phyloP scores from a whole-genome alignment of 2,888 invertebrate species.

The Cheilosia vernalis region DNA sequence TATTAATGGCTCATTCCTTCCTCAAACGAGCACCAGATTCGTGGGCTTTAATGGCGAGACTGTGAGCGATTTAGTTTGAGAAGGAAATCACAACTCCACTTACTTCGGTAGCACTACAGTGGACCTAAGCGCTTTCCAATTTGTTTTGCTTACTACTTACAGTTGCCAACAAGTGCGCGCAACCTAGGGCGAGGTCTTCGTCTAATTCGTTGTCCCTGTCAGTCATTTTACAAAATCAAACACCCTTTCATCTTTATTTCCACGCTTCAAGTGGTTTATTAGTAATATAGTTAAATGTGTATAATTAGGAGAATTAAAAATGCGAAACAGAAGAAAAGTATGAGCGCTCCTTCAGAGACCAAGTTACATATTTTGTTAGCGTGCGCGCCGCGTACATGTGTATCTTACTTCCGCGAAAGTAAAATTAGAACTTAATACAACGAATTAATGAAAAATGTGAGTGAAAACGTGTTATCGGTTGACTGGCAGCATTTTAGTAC shows the following conservation, averaged over 20 bases:
- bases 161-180: no score
- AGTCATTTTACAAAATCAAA: background rate
- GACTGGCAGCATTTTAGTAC: slow-evolving; percentile 19
- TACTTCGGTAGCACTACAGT: no score
- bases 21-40: no score
- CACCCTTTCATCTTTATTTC: background rate
- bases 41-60: no score
- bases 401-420: slow-evolving; percentile 40
- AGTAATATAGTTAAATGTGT: slow-evolving; percentile 35
- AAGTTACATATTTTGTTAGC: slow-evolving; percentile 45
- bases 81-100: no score
- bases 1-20: no score
- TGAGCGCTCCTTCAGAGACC: slow-evolving; percentile 21
- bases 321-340: slow-evolving; percentile 37
- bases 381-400: slow-evolving; percentile 19
- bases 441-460: slow-evolving; percentile 22
- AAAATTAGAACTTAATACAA: slow-evolving; percentile 18
- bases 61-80: no score
- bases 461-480: slow-evolving; percentile 4
- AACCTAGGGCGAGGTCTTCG: no score
- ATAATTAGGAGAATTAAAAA: slow-evolving; percentile 39
- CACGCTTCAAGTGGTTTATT: slow-evolving; percentile 54
- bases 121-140: no score
- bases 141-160: no score
- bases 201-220: no score